phyloP scores from a whole-genome alignment of 2,888 invertebrate species.

The Nomada fabriciana region DNA sequence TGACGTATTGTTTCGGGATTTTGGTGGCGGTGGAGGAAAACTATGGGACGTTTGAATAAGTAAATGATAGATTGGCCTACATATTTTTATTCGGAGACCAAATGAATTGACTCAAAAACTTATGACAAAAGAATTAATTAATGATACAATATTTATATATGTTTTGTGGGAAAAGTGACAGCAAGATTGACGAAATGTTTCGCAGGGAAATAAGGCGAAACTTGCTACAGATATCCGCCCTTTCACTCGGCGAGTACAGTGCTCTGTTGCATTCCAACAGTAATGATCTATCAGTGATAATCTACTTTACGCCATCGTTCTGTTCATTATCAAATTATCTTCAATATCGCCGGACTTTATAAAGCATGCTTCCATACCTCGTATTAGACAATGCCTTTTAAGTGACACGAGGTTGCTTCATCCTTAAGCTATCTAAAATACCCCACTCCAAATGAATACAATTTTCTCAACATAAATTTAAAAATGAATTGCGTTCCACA shows the following conservation, averaged over 20 bases:
- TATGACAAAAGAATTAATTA: no score
- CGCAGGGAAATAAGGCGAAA: constrained; percentile 16
- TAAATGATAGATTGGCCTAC: no score
- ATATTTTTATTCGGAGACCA: no score
- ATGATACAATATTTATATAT: background rate
- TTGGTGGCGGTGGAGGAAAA: no score
- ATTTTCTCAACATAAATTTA: no score
- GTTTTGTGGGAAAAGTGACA: background rate
- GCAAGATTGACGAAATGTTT: constrained; percentile 5
- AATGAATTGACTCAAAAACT: no score
- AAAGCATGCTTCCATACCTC: background rate
- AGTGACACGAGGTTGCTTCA: background rate
- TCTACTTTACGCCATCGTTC: constrained; percentile 11
- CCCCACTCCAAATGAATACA: no score
- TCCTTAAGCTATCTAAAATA: no score
- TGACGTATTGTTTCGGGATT: no score
- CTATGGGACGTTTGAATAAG: no score
- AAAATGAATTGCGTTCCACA: no score
- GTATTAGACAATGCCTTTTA: background rate
- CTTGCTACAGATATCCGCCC: constrained; percentile 14
- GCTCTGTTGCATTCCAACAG: constrained; percentile 19
- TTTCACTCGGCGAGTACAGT: constrained; percentile 25
- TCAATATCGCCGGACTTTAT: background rate
- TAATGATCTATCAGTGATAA: constrained; percentile 22
- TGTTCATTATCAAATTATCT: constrained; percentile 29